Evolutionary conservation across 2,888 invertebrate genomes (phyloP), one percentile per base, ranked within the genome.

Genomic region (Alsophila aescularia): DNA sequence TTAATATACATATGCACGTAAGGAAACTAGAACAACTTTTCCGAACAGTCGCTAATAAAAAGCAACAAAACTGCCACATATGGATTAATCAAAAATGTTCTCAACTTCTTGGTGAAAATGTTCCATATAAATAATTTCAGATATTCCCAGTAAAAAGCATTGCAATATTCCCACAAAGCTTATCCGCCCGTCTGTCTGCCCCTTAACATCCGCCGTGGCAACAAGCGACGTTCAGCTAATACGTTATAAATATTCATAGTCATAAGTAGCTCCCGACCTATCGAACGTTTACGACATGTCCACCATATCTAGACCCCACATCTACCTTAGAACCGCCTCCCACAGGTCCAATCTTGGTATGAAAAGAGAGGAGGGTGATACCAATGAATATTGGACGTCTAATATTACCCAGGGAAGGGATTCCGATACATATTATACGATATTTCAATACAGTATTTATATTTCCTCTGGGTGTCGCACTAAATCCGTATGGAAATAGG

Each of bases 211-310:
- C 58, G 75, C 76, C 77, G 79, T 75, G 77, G 80, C 75, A 77
- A 75, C 79, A 75, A 79, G 75, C 79, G 76, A 75, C 82, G 83
- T 81, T 85, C 77, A 51, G 75, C 85, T 89, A 89, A 89, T 89
- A 88, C 75, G 85, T 87, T 87, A 90, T 90, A 90, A 90, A 90
- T 90, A 90, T 90, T 89, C 90, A 90, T 88, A 83, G 83, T 79
- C 79, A 83, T 88, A 90, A 90, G 89, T 85, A 90, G 87, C 87
- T 85, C 66, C 77, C 73, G 64, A 82, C 81, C 84, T 82, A 87
- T 85, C 81, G 85, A 87, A 80, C 87, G 83, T 80, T 90, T 87
- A 86, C 73, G 66, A 60, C 69, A 42, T 60, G 58, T 29, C 87
- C 82, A 79, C 35, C 52, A 3, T 62, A 56, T 36, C 44, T 35